Percentiles rank a stretch among this genome's conserved stretches.
phyloP scores from a whole-genome alignment of 1,140 invertebrate species.

The Eumaeus atala region DNA sequence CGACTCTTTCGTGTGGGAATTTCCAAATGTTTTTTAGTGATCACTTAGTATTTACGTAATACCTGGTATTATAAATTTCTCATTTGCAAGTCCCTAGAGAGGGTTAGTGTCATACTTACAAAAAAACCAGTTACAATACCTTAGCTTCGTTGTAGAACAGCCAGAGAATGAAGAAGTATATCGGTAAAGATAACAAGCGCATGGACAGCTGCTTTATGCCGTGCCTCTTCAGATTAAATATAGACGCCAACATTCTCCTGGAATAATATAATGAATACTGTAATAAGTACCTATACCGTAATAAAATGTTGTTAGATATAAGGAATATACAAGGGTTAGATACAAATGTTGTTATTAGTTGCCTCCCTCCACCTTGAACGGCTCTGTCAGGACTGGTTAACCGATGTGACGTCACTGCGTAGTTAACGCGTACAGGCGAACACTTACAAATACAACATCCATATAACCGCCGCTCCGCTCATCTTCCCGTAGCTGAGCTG shows the following conservation, averaged over 20 bases:
- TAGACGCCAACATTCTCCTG: slow-evolving; percentile 84
- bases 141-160: slow-evolving; percentile 84
- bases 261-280: slow-evolving; percentile 38
- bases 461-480: slow-evolving; percentile 80
- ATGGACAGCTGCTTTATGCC: slow-evolving; percentile 84
- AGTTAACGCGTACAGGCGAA: too few relatives aligned
- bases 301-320: too few relatives aligned
- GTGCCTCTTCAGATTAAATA: slow-evolving; percentile 83
- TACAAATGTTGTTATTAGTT: neutral
- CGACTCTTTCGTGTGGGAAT: too few relatives aligned
- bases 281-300: too few relatives aligned
- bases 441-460: slow-evolving; percentile 86
- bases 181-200: slow-evolving; percentile 83
- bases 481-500: slow-evolving; percentile 84
- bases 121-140: slow-evolving; percentile 48
- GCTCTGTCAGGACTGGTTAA: too few relatives aligned
- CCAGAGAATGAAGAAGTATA: slow-evolving; percentile 86
- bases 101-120: too few relatives aligned
- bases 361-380: too few relatives aligned
- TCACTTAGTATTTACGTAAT: too few relatives aligned
- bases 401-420: too few relatives aligned
- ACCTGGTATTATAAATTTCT: too few relatives aligned
- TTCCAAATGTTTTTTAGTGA: too few relatives aligned
- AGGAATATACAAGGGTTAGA: neutral
- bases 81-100: neutral